Percentiles rank a stretch among this genome's conserved stretches.
These are phyloP conservation scores for Ommatoiulus sabulosus DNA, from an alignment of 2,888 invertebrate species.

Conservation along the genomic window DNA sequence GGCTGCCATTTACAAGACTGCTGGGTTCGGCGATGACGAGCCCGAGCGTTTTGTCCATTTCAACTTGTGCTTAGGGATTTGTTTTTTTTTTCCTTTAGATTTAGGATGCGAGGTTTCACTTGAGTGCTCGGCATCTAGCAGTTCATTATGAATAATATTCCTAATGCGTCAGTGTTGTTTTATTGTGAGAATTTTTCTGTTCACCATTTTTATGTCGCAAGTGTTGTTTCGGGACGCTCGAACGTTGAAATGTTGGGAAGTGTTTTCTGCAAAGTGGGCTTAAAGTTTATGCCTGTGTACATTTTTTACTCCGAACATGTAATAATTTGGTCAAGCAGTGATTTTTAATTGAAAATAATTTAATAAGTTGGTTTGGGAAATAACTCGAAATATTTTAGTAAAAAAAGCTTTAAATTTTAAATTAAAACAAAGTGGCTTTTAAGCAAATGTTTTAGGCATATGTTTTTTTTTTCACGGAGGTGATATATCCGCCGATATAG, in stretches of 20 bases:
- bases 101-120: slow-evolving; percentile 21
- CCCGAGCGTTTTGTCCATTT: not conserved
- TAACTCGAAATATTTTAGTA: no score
- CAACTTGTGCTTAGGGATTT: slow-evolving; percentile 20
- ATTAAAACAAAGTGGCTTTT: no score
- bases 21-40: slow-evolving; percentile 13
- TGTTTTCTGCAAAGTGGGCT: not conserved
- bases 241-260: not conserved
- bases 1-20: not conserved
- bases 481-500: no score
- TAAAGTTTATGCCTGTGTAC: no score
- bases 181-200: slow-evolving; percentile 25
- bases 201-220: slow-evolving; percentile 17
- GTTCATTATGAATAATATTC: slow-evolving; percentile 9
- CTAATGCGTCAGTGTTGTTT: slow-evolving; percentile 26
- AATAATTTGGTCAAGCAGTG: no score
- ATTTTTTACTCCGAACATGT: no score
- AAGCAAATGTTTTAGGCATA: no score
- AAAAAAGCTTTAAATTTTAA: no score
- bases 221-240: not conserved
- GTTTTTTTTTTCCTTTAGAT: slow-evolving; percentile 29
- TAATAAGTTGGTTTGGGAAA: no score
- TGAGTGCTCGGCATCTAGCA: slow-evolving; percentile 27
- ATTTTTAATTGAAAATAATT: no score
- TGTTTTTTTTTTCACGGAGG: no score